Evolutionary conservation across 2,888 invertebrate species (phyloP), one percentile per base, ranked within the genome.

Genomic region (Idaea aversata): DNA sequence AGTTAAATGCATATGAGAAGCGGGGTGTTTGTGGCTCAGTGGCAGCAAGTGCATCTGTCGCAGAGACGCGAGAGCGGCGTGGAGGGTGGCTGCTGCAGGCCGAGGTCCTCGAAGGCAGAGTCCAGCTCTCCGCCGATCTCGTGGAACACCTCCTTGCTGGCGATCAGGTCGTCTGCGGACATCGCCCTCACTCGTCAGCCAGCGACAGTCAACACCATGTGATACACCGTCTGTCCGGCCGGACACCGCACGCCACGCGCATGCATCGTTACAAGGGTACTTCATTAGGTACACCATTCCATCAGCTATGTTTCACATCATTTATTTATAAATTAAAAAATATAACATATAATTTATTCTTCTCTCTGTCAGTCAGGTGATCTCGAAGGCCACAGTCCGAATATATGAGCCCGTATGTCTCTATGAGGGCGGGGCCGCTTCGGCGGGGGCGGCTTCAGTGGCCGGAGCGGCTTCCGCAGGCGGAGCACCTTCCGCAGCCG

Each of bases 81-180:
- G 67, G 70, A 68, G 34, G 77, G 72, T 67, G 80, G 67, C 65
- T 76, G 64, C 73, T 84, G 84, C 77, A 92, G 77, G 34, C 87
- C 90, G 69, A 93, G 88, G 89, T 97, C 97, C 85, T 95, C 94
- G 94, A 98, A 98, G 79, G 98, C 97, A 86, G 95, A 94, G 94
- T 98, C 98, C 94, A 98, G 94, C 91, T 98, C 98, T 88, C 97
- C 98, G 79, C 97, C 97, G 89, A 98, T 96, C 88, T 96, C 95
- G 93, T 97, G 97, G 95, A 96, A 98, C 91, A 97, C 95, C 94
- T 98, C 97, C 95, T 98, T 98, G 92, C 96, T 95, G 82, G 94
- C 93, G 92, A 97, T 96, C 94, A 97, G 94, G 84, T 97, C 97
- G 95, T 97, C 97, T 97, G 95, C 83, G 84, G 81, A 88, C 80